Percentiles rank a stretch among this genome's conserved stretches.
Conservation (phyloP, 1,140 invertebrate species). For the Drosophila lowei region DNA sequence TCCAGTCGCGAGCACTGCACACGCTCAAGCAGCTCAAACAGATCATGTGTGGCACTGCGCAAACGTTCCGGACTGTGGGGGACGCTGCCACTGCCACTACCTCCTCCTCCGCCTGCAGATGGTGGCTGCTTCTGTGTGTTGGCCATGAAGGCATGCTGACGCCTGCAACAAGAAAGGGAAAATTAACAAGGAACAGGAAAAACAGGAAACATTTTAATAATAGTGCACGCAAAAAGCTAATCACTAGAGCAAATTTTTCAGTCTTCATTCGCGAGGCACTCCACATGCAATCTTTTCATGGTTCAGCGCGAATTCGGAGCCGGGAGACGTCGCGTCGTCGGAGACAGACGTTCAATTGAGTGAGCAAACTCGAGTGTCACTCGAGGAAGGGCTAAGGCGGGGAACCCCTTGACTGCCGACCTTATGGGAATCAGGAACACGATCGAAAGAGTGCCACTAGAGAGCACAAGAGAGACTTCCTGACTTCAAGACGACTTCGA, state of each 20-base stretch:
- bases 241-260: slow-evolving; percentile 39
- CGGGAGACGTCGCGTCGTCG: not conserved
- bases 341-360: slow-evolving; percentile 54
- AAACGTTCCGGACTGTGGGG: slow-evolving; percentile 83
- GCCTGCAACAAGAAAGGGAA: slow-evolving; percentile 74
- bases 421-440: slow-evolving; percentile 30
- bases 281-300: slow-evolving; percentile 71
- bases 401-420: not conserved
- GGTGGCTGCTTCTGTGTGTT: slow-evolving; percentile 64
- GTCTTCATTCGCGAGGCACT: slow-evolving; percentile 23
- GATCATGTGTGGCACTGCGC: slow-evolving; percentile 89
- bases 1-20: slow-evolving; percentile 96
- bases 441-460: slow-evolving; percentile 33
- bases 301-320: slow-evolving; percentile 50
- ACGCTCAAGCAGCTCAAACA: slow-evolving; percentile 94
- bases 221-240: slow-evolving; percentile 68
- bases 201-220: slow-evolving; percentile 66
- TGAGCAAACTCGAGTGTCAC: slow-evolving; percentile 64
- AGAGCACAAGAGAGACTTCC: slow-evolving; percentile 28
- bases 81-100: slow-evolving; percentile 82
- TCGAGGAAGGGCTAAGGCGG: slow-evolving; percentile 19
- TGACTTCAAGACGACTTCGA: slow-evolving; percentile 18
- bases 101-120: slow-evolving; percentile 30
- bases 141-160: slow-evolving; percentile 84
- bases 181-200: slow-evolving; percentile 2